phyloP scores from a whole-genome alignment of 1,140 invertebrate species.

The Cydia splendana region DNA sequence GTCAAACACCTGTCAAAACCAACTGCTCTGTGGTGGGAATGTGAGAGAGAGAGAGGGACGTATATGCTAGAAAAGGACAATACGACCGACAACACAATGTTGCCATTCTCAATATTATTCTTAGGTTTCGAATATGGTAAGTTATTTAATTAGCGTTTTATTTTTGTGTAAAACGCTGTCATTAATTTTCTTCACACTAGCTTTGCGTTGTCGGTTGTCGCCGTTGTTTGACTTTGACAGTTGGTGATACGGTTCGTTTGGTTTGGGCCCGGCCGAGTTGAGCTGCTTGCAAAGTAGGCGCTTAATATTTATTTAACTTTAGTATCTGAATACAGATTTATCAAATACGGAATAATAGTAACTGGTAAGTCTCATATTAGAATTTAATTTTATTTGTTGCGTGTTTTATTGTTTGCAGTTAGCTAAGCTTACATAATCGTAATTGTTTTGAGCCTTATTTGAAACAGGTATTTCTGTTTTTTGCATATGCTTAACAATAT shows the following conservation, averaged over 20 bases:
- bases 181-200: no score
- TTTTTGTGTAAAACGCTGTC: no score
- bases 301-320: slow-evolving; percentile 20
- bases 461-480: slow-evolving; percentile 40
- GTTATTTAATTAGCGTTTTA: no score
- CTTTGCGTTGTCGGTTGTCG: neutral
- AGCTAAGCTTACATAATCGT: slow-evolving; percentile 39
- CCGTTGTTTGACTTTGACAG: slow-evolving; percentile 29
- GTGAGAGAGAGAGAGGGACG: no score
- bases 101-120: no score
- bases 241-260: slow-evolving; percentile 11
- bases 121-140: no score
- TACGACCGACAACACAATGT: no score
- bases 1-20: no score
- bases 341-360: neutral
- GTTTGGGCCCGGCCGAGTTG: neutral
- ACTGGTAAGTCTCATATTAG: neutral
- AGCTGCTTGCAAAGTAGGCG: slow-evolving; percentile 25
- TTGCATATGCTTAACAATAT: slow-evolving; percentile 34
- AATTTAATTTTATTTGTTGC: neutral
- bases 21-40: no score
- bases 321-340: neutral
- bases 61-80: no score
- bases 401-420: neutral
- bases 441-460: slow-evolving; percentile 34